Evolutionary conservation across 2,797 vertebrate species (phyloP), one percentile per base, ranked within the genome.

Genomic region (Scyliorhinus canicula): DNA sequence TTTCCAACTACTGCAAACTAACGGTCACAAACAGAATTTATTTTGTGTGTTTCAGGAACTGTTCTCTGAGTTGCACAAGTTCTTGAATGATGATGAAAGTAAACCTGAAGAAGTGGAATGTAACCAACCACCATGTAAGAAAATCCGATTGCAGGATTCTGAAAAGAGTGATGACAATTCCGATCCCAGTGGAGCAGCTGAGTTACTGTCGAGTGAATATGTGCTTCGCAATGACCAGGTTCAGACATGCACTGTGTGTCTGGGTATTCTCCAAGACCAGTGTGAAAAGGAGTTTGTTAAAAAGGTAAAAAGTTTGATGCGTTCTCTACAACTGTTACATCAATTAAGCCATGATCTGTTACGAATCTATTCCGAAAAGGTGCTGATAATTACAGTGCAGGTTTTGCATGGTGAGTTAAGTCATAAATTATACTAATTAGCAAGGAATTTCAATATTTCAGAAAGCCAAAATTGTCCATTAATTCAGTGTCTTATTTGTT

Each of bases 201-300:
- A 71, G 12, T 12, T 91, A 3, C 93, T 96, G 12, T 7, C 0
- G 0, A 11, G 55, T 50, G 69, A 55, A 0, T 90, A 35, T 1
- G 95, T 95, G 50, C 95, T 0, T 52, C 1, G 69, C 55, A 86
- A 95, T 11, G 95, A 82, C 0, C 85, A 95, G 95, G 40, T 93
- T 0, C 50, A 79, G 3, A 97, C 98, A 63, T 99, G 99, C 95
- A 98, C 97, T 16, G 96, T 98, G 86, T 99, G 99, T 96, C 95
- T 99, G 96, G 99, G 99, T 85, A 95, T 99, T 95, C 98, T 99
- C 52, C 98, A 99, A 97, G 97, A 98, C 5, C 97, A 98, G 95
- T 98, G 98, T 2, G 97, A 98, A 95, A 79, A 95, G 26, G 95
- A 96, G 93, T 98, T 98, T 96, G 97, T 98, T 0, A 93, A 95